These are phyloP conservation scores for Eupithecia centaureata DNA, from an alignment of 2,888 invertebrate genomes.

Conservation along the genomic window DNA sequence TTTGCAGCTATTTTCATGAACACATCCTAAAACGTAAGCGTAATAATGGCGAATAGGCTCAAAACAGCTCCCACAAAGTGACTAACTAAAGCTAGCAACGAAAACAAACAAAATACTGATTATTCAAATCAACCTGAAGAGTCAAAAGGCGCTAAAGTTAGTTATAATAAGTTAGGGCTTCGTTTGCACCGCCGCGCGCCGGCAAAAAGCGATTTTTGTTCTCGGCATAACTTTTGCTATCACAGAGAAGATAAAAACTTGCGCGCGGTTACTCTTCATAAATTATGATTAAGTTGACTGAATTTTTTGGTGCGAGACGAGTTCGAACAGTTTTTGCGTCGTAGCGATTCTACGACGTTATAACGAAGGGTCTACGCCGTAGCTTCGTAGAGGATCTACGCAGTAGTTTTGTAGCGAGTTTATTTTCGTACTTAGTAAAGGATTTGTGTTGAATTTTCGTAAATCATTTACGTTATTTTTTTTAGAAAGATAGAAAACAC, in stretches of 20 bases:
- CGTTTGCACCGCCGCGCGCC: slow-evolving; percentile 1
- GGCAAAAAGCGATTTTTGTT: slow-evolving; percentile 9
- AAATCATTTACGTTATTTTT: background rate
- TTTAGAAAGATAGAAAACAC: too few species aligned
- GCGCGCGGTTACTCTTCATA: slow-evolving; percentile 9
- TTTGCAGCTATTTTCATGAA: background rate
- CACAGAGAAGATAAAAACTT: slow-evolving; percentile 10
- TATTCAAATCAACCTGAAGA: slow-evolving; percentile 8
- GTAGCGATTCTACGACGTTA: background rate
- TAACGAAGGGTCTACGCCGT: background rate
- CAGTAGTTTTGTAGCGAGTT: background rate
- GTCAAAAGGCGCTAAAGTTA: background rate
- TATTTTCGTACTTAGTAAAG: background rate
- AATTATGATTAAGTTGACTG: slow-evolving; percentile 14
- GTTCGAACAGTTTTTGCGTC: background rate
- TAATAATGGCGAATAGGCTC: background rate
- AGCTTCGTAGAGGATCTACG: slow-evolving; percentile 2
- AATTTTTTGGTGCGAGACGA: background rate
- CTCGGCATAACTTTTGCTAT: slow-evolving; percentile 8
- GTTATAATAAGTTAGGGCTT: slow-evolving; percentile 10
- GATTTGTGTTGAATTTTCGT: background rate
- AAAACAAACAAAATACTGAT: slow-evolving; percentile 5
- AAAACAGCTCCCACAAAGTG: background rate
- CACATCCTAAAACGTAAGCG: too few species aligned
- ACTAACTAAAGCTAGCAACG: background rate